Percentiles rank a stretch among this genome's conserved stretches.
phyloP scores from a whole-genome alignment of 2,797 vertebrate genomes.

The Sebastes flavidus region DNA sequence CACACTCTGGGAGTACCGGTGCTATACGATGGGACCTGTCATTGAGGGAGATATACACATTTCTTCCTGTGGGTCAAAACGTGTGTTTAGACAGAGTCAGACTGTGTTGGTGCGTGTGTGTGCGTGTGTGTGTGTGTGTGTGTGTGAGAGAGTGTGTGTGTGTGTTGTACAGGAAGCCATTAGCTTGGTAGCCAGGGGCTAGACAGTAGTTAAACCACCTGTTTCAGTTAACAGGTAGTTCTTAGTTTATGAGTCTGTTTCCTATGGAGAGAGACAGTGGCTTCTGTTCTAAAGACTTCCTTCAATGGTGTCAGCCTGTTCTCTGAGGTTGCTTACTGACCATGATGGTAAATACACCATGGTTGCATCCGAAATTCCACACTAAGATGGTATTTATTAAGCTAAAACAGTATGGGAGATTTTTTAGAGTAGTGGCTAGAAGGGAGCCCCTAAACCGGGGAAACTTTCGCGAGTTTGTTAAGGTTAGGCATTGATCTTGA shows the following conservation, averaged over 20 bases:
- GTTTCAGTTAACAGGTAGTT: slow-evolving; percentile 73
- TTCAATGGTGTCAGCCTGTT: slow-evolving; percentile 9
- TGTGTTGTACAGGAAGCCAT: slow-evolving; percentile 61
- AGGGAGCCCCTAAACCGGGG: too few species aligned
- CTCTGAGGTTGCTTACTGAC: slow-evolving; percentile 20
- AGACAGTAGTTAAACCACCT: slow-evolving; percentile 71
- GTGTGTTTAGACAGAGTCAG: slow-evolving; percentile 33
- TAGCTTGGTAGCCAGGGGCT: slow-evolving; percentile 51
- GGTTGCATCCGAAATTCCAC: too few species aligned
- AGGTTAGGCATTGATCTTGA: too few species aligned
- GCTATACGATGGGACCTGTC: slow-evolving; percentile 35
- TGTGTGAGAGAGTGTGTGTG: slow-evolving; percentile 4
- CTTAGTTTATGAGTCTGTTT: slow-evolving; percentile 66
- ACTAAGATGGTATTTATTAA: background rate
- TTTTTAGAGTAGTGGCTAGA: fast-evolving
- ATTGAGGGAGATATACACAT: slow-evolving; percentile 43
- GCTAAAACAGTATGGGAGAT: too few species aligned
- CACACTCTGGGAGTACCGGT: background rate
- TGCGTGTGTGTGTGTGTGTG: slow-evolving; percentile 11
- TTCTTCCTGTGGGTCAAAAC: slow-evolving; percentile 52
- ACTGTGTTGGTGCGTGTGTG: background rate
- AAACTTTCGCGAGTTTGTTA: fast-evolving
- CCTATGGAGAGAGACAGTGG: slow-evolving; percentile 31
- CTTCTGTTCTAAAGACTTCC: slow-evolving; percentile 22
- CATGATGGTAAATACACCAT: background rate